Evolutionary conservation across 2,888 invertebrate genomes (phyloP).

Genomic region (Abrostola tripartita): DNA sequence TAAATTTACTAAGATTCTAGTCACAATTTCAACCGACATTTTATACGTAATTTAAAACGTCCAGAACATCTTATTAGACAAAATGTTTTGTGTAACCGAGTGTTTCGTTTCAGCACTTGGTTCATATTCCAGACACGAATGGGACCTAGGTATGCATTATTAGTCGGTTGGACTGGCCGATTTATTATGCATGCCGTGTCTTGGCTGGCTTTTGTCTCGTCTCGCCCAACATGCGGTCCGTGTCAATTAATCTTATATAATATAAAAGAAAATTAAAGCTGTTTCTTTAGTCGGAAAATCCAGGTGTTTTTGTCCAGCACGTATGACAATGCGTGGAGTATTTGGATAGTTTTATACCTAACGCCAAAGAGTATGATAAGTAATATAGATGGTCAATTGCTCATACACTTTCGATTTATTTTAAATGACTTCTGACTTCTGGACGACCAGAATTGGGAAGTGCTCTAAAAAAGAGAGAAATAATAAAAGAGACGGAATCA

Average conservation of each 20-base stretch:
- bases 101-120: slow-evolving; percentile 26
- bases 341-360: too few relatives aligned
- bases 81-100: slow-evolving; percentile 38
- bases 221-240: slow-evolving; percentile 33
- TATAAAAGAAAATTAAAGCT: slow-evolving; percentile 26
- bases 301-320: neutral
- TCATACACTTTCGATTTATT: too few relatives aligned
- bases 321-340: neutral
- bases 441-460: neutral
- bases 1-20: slow-evolving; percentile 20
- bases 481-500: slow-evolving; percentile 17
- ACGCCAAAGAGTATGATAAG: too few relatives aligned
- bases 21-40: slow-evolving; percentile 15
- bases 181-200: slow-evolving; percentile 49
- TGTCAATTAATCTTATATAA: slow-evolving; percentile 43
- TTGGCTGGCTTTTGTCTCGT: slow-evolving; percentile 32
- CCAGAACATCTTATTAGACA: slow-evolving; percentile 22
- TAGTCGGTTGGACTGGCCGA: slow-evolving; percentile 36
- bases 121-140: slow-evolving; percentile 48
- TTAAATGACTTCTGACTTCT: neutral
- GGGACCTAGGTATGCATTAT: slow-evolving; percentile 54
- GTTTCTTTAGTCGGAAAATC: neutral
- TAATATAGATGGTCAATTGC: too few relatives aligned
- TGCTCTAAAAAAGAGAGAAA: neutral
- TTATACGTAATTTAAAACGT: slow-evolving; percentile 30